Evolutionary conservation across 2,888 invertebrate genomes (phyloP).

Genomic region (Ichneumoninae sp.): DNA sequence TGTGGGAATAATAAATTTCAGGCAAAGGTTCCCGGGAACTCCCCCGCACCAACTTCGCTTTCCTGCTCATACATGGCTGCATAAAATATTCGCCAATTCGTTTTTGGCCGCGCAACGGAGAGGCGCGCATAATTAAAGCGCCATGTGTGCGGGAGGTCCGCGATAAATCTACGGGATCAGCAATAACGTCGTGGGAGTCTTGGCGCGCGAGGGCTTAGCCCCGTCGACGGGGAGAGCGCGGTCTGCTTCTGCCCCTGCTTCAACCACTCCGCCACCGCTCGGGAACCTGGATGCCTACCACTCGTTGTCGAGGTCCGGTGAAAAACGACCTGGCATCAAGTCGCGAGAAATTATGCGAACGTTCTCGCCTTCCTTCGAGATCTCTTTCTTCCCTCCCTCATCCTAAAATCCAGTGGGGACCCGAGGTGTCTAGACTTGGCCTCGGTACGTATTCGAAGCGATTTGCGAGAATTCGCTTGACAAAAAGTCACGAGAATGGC

Average conservation of each 20-base stretch:
- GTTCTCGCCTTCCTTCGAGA: constrained; percentile 19
- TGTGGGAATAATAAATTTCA: constrained; percentile 62
- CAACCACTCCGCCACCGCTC: constrained; percentile 26
- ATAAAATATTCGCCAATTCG: constrained; percentile 82
- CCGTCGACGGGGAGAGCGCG: constrained; percentile 54
- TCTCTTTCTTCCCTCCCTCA: constrained; percentile 4
- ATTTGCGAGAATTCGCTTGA: constrained; percentile 80
- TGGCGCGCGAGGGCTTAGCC: constrained; percentile 56
- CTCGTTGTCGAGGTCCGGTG: constrained; percentile 69
- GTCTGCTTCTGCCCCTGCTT: constrained; percentile 66
- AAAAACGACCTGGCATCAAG: constrained; percentile 78
- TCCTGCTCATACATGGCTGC: constrained; percentile 41
- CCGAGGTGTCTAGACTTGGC: constrained; percentile 78
- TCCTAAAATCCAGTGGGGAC: constrained; percentile 65
- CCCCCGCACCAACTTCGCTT: constrained; percentile 41
- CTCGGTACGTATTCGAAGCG: constrained; percentile 78
- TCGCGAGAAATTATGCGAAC: constrained; percentile 79
- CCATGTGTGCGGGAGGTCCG: constrained; percentile 81
- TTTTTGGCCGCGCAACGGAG: constrained; percentile 68
- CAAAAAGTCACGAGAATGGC: constrained; percentile 76
- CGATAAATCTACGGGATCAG: constrained; percentile 83
- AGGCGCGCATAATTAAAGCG: constrained; percentile 82
- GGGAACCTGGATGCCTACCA: constrained; percentile 21
- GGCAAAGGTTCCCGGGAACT: constrained; percentile 64
- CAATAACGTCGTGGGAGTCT: constrained; percentile 80